Evolutionary conservation across 2,888 invertebrate species (phyloP), one percentile per base, ranked within the genome.

Genomic region (Meiosimyza platycephala): DNA sequence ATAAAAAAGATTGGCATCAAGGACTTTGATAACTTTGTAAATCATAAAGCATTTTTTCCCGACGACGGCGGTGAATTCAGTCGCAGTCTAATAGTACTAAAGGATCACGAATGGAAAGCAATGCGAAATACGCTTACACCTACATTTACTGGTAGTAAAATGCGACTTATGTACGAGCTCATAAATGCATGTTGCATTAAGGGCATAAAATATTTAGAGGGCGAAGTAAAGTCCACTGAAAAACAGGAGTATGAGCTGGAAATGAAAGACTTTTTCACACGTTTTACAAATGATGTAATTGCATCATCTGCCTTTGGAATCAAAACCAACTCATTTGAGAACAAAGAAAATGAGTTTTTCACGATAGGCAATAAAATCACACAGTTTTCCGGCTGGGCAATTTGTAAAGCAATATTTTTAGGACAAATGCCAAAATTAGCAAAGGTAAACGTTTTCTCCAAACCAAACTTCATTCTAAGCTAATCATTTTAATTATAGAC

Each of bases 291-390:
- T 66, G 89, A 89, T 77, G 86, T 87, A 0, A 88, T 89, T 13
- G 89, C 88, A 0, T 85, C 88, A 0, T 83, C 85, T 16, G 89
- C 88, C 0, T 89, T 88, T 76, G 89, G 89, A 1, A 78, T 89
- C 3, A 83, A 82, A 74, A 87, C 90, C 3, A 88, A 91, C 80
- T 91, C 91, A 0, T 85, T 90, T 15, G 80, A 81, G 7, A 86
- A 91, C 0, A 83, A 83, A 48, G 79, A 90, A 7, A 90, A 91
- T 76, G 82, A 89, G 48, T 91, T 92, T 82, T 91, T 88, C 73
- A 72, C 79, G 6, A 89, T 88, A 82, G 90, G 90, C 1, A 88
- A 88, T 76, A 79, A 78, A 1, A 79, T 88, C 0, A 88, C 89
- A 0, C 3, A 66, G 22, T 28, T 74, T 71, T 68, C 62, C 66